Evolutionary conservation across 2,797 vertebrate species (phyloP).

Genomic region (Hafferia zeledoni): DNA sequence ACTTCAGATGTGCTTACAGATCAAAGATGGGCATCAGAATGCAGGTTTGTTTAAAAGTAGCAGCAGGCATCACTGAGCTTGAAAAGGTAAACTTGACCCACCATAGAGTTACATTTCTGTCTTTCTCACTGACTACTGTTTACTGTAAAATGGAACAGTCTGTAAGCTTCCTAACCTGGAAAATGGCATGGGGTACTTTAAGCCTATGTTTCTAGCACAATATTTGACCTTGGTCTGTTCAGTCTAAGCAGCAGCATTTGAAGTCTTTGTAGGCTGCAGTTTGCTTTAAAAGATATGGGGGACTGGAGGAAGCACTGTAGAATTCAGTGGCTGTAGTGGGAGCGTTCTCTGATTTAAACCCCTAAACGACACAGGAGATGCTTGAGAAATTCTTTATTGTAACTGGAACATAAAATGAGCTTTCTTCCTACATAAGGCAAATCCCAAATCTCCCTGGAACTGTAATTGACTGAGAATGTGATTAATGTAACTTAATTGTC

Average conservation of each 20-base stretch:
- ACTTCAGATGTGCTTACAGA: background rate
- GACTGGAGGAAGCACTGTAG: background rate
- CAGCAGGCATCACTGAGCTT: background rate
- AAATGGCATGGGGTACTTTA: background rate
- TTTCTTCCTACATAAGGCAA: conserved; percentile 58
- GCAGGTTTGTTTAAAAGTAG: background rate
- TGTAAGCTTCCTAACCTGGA: background rate
- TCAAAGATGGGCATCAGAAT: background rate
- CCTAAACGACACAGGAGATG: conserved; percentile 15
- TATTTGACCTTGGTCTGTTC: background rate
- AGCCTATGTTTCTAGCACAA: background rate
- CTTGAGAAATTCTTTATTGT: conserved; percentile 53
- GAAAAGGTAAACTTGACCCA: background rate
- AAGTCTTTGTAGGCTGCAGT: background rate
- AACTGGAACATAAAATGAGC: conserved; percentile 55
- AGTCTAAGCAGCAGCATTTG: background rate
- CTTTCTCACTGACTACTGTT: background rate
- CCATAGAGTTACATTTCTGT: background rate
- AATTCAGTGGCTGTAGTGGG: background rate
- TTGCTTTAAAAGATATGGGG: background rate
- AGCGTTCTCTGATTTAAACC: conserved; percentile 9
- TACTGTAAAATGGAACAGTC: background rate
- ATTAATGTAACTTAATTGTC: conserved; percentile 76
- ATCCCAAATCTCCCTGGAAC: conserved; percentile 61
- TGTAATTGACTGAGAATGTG: conserved; percentile 72